These are phyloP conservation scores for Mimumesa dahlbomi DNA, from an alignment of 2,888 invertebrate genomes.

Conservation along the genomic window DNA sequence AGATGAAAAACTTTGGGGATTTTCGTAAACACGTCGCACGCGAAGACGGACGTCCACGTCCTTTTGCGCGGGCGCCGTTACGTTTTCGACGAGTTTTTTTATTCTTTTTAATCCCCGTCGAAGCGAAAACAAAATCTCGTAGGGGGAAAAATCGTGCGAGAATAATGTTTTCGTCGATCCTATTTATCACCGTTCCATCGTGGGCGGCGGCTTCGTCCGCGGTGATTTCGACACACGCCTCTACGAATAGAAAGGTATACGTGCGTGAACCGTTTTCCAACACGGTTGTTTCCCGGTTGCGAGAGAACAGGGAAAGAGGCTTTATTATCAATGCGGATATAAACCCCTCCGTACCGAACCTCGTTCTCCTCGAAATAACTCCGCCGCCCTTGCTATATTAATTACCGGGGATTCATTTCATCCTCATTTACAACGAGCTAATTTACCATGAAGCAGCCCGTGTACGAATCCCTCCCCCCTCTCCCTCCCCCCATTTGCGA, in stretches of 20 bases:
- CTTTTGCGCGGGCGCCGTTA: too few relatives aligned
- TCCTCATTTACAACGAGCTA: slow-evolving; percentile 68
- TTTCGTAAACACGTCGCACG: slow-evolving; percentile 51
- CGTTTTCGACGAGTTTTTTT: background rate
- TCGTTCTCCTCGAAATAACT: slow-evolving; percentile 68
- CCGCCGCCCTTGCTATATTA: slow-evolving; percentile 71
- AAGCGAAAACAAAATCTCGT: slow-evolving; percentile 35
- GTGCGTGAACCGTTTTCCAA: slow-evolving; percentile 21
- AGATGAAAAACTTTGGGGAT: slow-evolving; percentile 48
- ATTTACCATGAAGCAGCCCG: slow-evolving; percentile 63
- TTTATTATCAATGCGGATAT: slow-evolving; percentile 59
- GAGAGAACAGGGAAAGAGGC: slow-evolving; percentile 27
- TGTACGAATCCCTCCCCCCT: too few relatives aligned
- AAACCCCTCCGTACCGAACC: slow-evolving; percentile 13
- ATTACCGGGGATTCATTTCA: slow-evolving; percentile 72
- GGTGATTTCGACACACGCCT: slow-evolving; percentile 60
- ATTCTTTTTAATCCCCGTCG: slow-evolving; percentile 31
- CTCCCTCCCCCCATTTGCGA: slow-evolving; percentile 35
- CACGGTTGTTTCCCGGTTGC: background rate
- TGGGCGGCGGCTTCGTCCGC: slow-evolving; percentile 47
- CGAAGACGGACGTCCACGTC: slow-evolving; percentile 28
- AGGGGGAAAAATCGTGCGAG: slow-evolving; percentile 39
- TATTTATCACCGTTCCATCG: slow-evolving; percentile 56
- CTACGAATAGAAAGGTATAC: slow-evolving; percentile 64
- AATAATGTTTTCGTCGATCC: slow-evolving; percentile 60